Evolutionary conservation across 2,888 invertebrate species (phyloP), one percentile per base, ranked within the genome.

Genomic region (Schizotus pectinicornis): DNA sequence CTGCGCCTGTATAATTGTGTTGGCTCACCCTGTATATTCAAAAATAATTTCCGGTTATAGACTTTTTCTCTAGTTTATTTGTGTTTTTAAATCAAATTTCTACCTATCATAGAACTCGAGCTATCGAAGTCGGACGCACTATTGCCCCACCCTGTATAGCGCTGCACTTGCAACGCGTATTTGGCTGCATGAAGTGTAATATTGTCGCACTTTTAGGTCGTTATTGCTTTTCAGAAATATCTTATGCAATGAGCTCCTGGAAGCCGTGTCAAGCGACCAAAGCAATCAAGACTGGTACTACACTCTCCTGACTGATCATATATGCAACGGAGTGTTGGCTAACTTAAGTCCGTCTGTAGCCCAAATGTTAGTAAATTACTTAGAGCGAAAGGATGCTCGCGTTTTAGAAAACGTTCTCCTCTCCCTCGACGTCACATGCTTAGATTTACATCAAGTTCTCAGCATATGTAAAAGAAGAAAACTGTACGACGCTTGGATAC

Each of bases 391-490:
- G 82, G 87, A 69, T 79, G 82, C 70, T 53, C 79, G 86, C 65
- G 84, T 85, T 61, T 78, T 92, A 49, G 91, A 92, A 77, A 84
- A 85, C 32, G 85, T 91, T 53, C 83, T 93, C 46, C 83, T 91
- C 5, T 87, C 88, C 64, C 80, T 92, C 59, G 88, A 91, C 64
- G 87, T 93, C 67, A 82, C 84, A 43, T 90, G 88, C 62, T 79
- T 93, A 51, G 93, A 93, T 77, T 82, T 93, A 12, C 89, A 93
- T 77, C 90, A 91, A 78, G 74, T 68, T 83, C 86, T 79, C 80
- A 78, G 73, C 52, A 73, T 79, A 41, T 80, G 80, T 64, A 77
- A 86, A 77, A 81, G 81, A 52, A 82, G 86, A 69, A 83, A 83
- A 30, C 77, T 90, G 32, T 88, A 88, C 75, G 88, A 89, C 75